Conservation (phyloP, 2,888 invertebrate genomes). For the Achlya flavicornis region DNA sequence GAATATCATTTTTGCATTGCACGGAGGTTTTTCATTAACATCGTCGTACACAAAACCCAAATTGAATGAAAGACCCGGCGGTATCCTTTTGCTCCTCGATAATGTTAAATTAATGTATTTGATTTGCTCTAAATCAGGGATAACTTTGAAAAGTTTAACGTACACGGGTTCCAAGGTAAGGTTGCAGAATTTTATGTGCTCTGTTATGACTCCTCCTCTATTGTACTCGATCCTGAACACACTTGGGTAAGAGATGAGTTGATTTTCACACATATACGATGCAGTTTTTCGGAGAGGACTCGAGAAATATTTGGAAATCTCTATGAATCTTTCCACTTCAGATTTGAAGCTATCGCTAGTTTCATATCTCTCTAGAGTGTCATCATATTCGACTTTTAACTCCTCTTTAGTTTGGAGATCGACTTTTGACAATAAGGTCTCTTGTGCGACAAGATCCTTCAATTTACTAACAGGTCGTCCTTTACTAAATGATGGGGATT, state of each 20-base stretch:
- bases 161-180: conserved; percentile 69
- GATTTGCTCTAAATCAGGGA: conserved; percentile 69
- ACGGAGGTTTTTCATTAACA: conserved; percentile 59
- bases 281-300: conserved; percentile 71
- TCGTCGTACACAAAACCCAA: conserved; percentile 70
- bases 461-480: conserved; percentile 20
- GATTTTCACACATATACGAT: conserved; percentile 68
- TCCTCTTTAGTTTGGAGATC: conserved; percentile 46
- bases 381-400: conserved; percentile 48
- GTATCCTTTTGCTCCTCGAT: conserved; percentile 67
- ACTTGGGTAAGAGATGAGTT: conserved; percentile 66
- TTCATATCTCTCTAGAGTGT: conserved; percentile 37
- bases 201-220: conserved; percentile 60
- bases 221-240: conserved; percentile 63
- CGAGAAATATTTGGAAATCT: conserved; percentile 75
- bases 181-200: conserved; percentile 68
- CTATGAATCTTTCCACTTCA: conserved; percentile 68
- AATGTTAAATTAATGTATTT: conserved; percentile 67
- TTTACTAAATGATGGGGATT: conserved; percentile 20
- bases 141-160: conserved; percentile 67
- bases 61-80: conserved; percentile 69
- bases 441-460: conserved; percentile 22
- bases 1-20: conserved; percentile 67
- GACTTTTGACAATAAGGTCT: conserved; percentile 15
- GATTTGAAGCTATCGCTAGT: conserved; percentile 51